Percentiles rank a stretch among this genome's conserved stretches.
These are phyloP conservation scores for Ptychochromis oligacanthus DNA, from an alignment of 2,113 vertebrate species.

Conservation along the genomic window DNA sequence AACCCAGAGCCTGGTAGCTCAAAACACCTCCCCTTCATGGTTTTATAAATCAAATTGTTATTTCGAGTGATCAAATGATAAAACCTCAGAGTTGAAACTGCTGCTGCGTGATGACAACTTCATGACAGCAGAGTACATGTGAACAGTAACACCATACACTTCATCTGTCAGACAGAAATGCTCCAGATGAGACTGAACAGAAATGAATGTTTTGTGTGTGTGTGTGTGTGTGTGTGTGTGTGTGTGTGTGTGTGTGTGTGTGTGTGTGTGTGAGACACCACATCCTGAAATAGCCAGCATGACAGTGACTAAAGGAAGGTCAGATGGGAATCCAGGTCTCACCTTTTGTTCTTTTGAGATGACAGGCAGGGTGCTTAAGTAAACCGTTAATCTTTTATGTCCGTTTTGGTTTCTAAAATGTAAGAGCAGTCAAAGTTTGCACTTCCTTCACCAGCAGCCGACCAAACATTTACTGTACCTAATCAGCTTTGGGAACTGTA, in stretches of 20 bases:
- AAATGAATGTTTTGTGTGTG: not conserved
- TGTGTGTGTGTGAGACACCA: not conserved
- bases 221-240: not conserved
- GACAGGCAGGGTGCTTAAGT: slow-evolving; percentile 6
- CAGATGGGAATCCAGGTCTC: slow-evolving; percentile 32
- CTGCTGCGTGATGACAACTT: not conserved
- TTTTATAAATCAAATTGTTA: slow-evolving; percentile 1
- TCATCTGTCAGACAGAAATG: slow-evolving; percentile 11
- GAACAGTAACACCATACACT: not conserved
- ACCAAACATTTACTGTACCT: slow-evolving; percentile 3
- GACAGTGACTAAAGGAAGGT: slow-evolving; percentile 32
- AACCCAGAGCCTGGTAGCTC: slow-evolving; percentile 2
- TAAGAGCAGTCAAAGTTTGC: not conserved
- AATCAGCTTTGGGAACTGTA: not conserved
- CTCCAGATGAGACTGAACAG: slow-evolving; percentile 14
- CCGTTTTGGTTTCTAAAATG: slow-evolving; percentile 10
- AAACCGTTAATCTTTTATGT: slow-evolving; percentile 22
- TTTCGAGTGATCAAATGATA: not conserved
- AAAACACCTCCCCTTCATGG: slow-evolving; percentile 28
- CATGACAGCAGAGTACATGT: not conserved
- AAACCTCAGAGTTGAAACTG: not conserved
- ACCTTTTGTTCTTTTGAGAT: slow-evolving; percentile 62
- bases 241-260: not conserved
- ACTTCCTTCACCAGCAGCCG: slow-evolving; percentile 8
- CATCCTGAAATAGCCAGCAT: slow-evolving; percentile 15